Base-by-base conservation (phyloP, 2,797 vertebrate genomes). In the Catharus ustulatus region DNA sequence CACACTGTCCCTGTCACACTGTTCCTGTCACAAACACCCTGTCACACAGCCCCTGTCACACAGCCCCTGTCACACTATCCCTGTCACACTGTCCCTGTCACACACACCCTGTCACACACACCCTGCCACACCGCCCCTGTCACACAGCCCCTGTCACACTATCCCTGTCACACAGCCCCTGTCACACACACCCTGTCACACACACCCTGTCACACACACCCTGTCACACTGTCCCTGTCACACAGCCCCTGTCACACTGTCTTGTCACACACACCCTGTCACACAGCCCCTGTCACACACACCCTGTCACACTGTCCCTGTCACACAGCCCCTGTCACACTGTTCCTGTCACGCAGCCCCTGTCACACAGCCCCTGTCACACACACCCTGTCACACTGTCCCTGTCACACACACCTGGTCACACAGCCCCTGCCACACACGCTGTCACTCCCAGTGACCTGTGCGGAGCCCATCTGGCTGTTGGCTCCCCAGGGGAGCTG, bases 111-210 rank as follows among this genome's bases (percentile, higher is more conserved):
- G 36, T 38, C 11, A 38, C 36, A 10, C 36, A 9, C 18, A 9
- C 18, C 18, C 34, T 18, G 15, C 17, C 13, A 64, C 46, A 67
- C 21, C 43, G 7, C 2, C 32, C 2, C 17, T 8, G 13, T 11
- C 34, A 46, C n/a, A 49, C 23, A 48, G 6, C 9, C 10, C 38
- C 38, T 38, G 24, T 58, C 10, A 58, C 15, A 36, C 15, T 17
- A 15, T 9, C 42, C 5, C 3, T 13, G 0, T n/a, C 26, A 13
- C 32, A 11, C 46, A 27, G 12, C 1, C 9, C 30, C 12, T 10
- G 59, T 40, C 26, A 61, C 11, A 38, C 15, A 6, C 58, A 6
- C 45, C 20, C 26, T 12, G 0, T 38, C 27, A 15, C 32, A 15
- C 30, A 29, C 4, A 0, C 18, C 20, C 13, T 11, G 24, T 21